A percentile compares a stretch with the other conserved stretches of the same genome.
Conservation (phyloP, 2,888 invertebrate species). For the Chloroclystis v-ata region DNA sequence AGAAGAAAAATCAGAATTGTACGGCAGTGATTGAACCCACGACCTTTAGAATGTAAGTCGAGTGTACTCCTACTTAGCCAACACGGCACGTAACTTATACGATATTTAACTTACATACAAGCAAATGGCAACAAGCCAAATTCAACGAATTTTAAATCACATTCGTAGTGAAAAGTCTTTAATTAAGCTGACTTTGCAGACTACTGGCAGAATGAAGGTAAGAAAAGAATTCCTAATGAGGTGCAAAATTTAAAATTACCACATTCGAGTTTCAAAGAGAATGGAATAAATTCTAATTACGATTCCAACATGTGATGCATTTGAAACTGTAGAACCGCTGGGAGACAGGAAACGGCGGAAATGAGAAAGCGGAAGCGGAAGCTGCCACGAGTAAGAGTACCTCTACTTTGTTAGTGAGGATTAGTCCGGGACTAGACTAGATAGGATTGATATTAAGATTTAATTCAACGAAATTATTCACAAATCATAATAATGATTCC, state of each 20-base stretch:
- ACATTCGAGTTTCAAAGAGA: neutral
- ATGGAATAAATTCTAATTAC: conserved; percentile 6
- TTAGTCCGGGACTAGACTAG: conserved; percentile 5
- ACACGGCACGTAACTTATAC: no score
- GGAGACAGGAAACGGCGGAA: conserved; percentile 29
- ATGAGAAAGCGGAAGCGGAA: conserved; percentile 35
- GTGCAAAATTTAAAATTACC: neutral
- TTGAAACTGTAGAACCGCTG: conserved; percentile 5
- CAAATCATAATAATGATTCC: no score
- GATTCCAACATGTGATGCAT: conserved; percentile 1
- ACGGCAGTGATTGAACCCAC: no score
- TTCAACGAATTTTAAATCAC: neutral
- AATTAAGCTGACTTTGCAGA: neutral
- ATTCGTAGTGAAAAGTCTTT: neutral
- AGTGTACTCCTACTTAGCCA: no score
- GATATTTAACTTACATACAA: no score
- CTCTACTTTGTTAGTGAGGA: conserved; percentile 14
- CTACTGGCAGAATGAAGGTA: neutral
- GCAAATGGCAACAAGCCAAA: no score
- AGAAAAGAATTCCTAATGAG: neutral
- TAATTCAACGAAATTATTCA: no score
- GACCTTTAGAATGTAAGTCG: no score
- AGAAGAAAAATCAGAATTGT: no score
- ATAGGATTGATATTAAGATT: no score
- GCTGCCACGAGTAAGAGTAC: conserved; percentile 21